These are phyloP conservation scores for Pherbina coryleti DNA, from an alignment of 2,888 invertebrate genomes.

Conservation along the genomic window DNA sequence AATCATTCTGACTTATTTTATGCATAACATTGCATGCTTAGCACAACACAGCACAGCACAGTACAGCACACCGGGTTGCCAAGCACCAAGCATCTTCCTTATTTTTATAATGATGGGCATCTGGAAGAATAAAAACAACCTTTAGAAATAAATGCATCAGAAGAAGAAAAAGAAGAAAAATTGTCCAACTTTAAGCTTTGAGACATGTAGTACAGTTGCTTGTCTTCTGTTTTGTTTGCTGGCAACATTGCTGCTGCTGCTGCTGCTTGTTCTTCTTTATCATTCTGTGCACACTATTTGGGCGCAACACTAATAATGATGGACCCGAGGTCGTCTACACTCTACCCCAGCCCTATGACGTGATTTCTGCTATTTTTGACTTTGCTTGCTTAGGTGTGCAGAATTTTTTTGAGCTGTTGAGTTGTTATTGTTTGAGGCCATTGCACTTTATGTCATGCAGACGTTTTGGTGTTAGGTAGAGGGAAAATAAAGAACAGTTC, in stretches of 20 bases:
- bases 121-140: constrained; percentile 10
- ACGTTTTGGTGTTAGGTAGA: not conserved
- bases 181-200: constrained; percentile 14
- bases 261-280: constrained; percentile 6
- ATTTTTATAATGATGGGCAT: constrained; percentile 43
- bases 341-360: not conserved
- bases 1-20: constrained; percentile 37
- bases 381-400: constrained; percentile 3
- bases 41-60: not conserved
- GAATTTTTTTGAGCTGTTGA: not conserved
- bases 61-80: not conserved
- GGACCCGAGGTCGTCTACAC: constrained; percentile 36
- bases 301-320: constrained; percentile 43
- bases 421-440: not conserved
- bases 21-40: constrained; percentile 9
- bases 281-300: constrained; percentile 15
- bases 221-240: not conserved
- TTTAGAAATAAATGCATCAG: not conserved
- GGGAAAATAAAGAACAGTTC: too few relatives aligned
- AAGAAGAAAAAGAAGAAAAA: not conserved
- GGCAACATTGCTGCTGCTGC: not conserved
- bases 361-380: constrained; percentile 13
- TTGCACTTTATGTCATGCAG: not conserved
- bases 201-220: not conserved
- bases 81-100: constrained; percentile 24